Base-by-base conservation (phyloP, 2,888 invertebrate genomes). In the Sinopyrophorus schimmeli region DNA sequence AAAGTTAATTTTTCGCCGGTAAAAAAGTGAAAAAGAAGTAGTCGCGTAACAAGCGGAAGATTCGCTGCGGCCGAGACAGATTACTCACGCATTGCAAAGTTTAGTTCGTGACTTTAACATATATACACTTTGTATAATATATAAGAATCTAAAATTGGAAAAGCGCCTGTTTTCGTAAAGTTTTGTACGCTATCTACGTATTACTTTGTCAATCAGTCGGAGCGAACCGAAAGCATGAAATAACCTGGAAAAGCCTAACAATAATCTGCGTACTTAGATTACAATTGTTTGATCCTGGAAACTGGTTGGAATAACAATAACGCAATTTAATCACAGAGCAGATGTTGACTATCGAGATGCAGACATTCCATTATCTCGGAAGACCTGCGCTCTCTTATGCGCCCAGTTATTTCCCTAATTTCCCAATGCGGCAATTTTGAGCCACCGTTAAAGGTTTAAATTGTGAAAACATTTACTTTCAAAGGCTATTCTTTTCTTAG, bases 1-100 rank as follows among this genome's bases (percentile, higher is more conserved):
- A 57, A 59, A 62, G 59, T 60, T 60, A 61, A 61, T 61, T 62
- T 61, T 60, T 59, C 58, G 49, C 43, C 44, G 43, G 27, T 51
- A 46, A 55, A 51, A 52, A 47, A 54, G 39, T 51, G 48, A 55
- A 51, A 52, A 47, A 54, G 39, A 47, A 44, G 50, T 11, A 41
- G 47, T 30, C 38, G 51, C 24, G 52, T 59, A 59, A 58, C 53
- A 52, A 47, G 54, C 56, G 54, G 47, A 54, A 55, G 52, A 52
- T 59, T 55, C 44, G 52, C 55, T 52, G 48, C 46, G 52, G 46
- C 49, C 17, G 54, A 37, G 42, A 50, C 52, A 50, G 55, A 58
- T 59, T 60, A 55, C 56, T 59, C 57, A 58, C 56, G 53, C 54
- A 53, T 42, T 34, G 41, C 34, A 30, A 47, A 30, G 39, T 21